Conservation (phyloP, 2,113 vertebrate species). For the Fregetta grallaria region DNA sequence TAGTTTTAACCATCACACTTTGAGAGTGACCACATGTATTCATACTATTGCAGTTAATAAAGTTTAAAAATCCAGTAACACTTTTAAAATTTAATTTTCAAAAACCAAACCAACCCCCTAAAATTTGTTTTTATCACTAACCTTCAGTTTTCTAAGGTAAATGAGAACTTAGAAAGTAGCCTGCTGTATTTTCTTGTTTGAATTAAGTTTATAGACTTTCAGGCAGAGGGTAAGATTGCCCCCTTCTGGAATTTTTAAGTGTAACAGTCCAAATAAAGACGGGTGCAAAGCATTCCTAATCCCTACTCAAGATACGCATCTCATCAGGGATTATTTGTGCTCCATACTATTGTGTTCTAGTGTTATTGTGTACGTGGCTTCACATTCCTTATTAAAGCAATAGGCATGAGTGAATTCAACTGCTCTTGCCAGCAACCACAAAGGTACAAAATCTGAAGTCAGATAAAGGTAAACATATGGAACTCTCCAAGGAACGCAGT, state of each 20-base stretch:
- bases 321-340: slow-evolving; percentile 74
- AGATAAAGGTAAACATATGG: slow-evolving; percentile 83
- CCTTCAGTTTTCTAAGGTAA: background rate
- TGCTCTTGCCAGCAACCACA: slow-evolving; percentile 81
- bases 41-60: background rate
- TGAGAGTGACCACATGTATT: background rate
- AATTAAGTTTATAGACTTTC: background rate
- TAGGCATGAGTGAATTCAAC: slow-evolving; percentile 82
- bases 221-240: slow-evolving; percentile 82
- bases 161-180: background rate
- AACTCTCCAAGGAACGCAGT: slow-evolving; percentile 78
- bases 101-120: background rate
- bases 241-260: slow-evolving; percentile 79
- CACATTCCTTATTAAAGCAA: slow-evolving; percentile 84
- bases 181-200: background rate
- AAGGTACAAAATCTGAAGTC: slow-evolving; percentile 75
- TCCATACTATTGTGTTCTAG: slow-evolving; percentile 75
- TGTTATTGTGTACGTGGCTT: slow-evolving; percentile 71
- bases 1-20: background rate
- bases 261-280: slow-evolving; percentile 46
- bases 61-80: background rate
- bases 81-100: background rate
- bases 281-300: slow-evolving; percentile 64
- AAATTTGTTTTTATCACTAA: background rate
- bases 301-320: slow-evolving; percentile 63